Conservation (phyloP, 2,113 vertebrate genomes). For the Cyprinodon tularosa region DNA sequence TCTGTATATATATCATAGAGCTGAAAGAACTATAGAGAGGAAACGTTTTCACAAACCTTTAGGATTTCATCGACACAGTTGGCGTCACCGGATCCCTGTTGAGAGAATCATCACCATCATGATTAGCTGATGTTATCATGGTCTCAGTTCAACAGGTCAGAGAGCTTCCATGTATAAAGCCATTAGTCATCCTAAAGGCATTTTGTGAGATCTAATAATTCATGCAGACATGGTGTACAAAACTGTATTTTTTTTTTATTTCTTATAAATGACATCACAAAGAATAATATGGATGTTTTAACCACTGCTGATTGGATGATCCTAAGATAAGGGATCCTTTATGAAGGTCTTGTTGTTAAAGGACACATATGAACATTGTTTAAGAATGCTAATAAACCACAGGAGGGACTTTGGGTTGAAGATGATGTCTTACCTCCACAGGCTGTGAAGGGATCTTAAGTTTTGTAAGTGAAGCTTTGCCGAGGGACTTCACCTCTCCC, state of each 20-base stretch:
- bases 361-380: no score
- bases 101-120: constrained; percentile 38
- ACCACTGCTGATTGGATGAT: neutral
- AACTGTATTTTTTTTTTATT: constrained; percentile 15
- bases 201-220: constrained; percentile 27
- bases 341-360: no score
- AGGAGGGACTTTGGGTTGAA: neutral
- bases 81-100: constrained; percentile 91
- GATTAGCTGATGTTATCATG: constrained; percentile 31
- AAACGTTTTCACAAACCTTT: constrained; percentile 84
- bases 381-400: neutral
- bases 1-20: neutral
- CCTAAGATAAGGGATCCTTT: neutral
- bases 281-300: neutral
- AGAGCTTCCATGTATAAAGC: constrained; percentile 39
- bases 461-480: constrained; percentile 94
- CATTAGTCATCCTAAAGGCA: constrained; percentile 41
- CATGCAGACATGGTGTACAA: constrained; percentile 5
- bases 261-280: constrained; percentile 24
- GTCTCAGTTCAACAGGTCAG: constrained; percentile 40
- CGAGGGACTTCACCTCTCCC: constrained; percentile 91
- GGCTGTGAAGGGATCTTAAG: constrained; percentile 97
- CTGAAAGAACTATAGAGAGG: neutral
- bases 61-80: constrained; percentile 99
- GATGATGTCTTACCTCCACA: constrained; percentile 83